Base-by-base conservation (phyloP, 2,888 invertebrate species). In the Eulithis prunata region DNA sequence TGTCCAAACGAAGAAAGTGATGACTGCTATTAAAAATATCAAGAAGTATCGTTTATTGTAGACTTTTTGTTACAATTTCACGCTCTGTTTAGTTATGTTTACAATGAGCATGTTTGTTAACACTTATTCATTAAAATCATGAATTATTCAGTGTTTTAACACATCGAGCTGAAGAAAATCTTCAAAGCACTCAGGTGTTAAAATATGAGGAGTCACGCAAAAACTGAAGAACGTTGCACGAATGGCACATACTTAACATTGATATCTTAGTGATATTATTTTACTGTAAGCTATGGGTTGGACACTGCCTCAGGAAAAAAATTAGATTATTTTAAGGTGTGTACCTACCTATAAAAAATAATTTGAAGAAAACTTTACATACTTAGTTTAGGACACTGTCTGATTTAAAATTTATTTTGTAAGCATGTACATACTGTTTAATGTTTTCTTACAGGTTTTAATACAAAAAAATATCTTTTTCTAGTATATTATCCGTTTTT, bases 21-120 rank as follows among this genome's bases (percentile, higher is more conserved):
- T 74, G 72, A 68, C 72, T 78, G 77, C 79, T 75, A 83, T 84
- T 83, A 79, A 60, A 66, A 67, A 53, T 70, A 73, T 68, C 66
- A 67, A 70, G 68, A 68, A 68, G 61, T 66, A 69, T 62, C 60
- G 10, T 14, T 70, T 64, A 52, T 83, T 82, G 79, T 79, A 70
- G 75, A 70, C 75, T 88, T 86, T 87, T 87, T 83, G 80, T 83
- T 75, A 77, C 68, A 78, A 86, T 90, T 89, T 86, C 85, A 89
- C 80, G 88, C 84, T 70, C 76, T 76, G 86, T 75, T 85, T 80
- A 76, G 72, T 75, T 64, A 74, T 70, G 76, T 72, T 75, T 74
- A 70, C 58, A 51, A 53, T 67, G 72, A 71, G 45, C 62, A 61
- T 53, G 57, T 47, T 61, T 65, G 46, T 43, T 46, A 36, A 51